Base-by-base conservation (phyloP, 1,140 invertebrate species). In the Drosophila sp. region DNA sequence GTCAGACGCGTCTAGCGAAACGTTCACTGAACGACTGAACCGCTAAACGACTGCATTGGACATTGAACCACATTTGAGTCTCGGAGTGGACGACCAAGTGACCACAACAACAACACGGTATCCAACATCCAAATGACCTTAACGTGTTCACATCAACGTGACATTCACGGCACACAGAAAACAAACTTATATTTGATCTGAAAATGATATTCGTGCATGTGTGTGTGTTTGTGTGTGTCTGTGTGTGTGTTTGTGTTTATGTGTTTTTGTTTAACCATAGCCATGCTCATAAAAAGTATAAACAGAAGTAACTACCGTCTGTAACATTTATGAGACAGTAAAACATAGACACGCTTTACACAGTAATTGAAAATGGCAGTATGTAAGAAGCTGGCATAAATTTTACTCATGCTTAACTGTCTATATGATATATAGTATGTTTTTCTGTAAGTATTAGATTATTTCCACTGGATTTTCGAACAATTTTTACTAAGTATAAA, bases 21-120 rank as follows among this genome's bases (percentile, higher is more conserved):
- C 78, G 78, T 78, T 73, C 76, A 50, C 27, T 54, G 53, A 41
- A 61, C 69, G 38, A 57, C 45, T 32, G 53, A 61, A 66, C 61
- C 72, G 56, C 76, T 73, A 58, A 58, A 36, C 54, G 69, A 48
- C 57, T 76, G 73, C 76, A 72, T 66, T 87, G 79, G 83, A 89
- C 82, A 89, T 86, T 86, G 82, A 86, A 86, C 82, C 83, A 86
- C 79, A 89, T 89, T 76, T 41, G 61, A 48, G 38, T 63, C 18
- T 14, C 48, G 29, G 11, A 51, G 56, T 67, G 46, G 25, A 18
- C 67, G 62, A 14, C 32, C 16, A 50, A 43, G 32, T 32, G 54
- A 71, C 34, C 54, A 56, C 40, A 56, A 8, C n/a, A 29, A 29
- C 32, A 32, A 7, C 36, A 53, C 25, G 70, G 32, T 48, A 27